Evolutionary conservation across 2,888 invertebrate species (phyloP).

Genomic region (Aporophyla nigra): DNA sequence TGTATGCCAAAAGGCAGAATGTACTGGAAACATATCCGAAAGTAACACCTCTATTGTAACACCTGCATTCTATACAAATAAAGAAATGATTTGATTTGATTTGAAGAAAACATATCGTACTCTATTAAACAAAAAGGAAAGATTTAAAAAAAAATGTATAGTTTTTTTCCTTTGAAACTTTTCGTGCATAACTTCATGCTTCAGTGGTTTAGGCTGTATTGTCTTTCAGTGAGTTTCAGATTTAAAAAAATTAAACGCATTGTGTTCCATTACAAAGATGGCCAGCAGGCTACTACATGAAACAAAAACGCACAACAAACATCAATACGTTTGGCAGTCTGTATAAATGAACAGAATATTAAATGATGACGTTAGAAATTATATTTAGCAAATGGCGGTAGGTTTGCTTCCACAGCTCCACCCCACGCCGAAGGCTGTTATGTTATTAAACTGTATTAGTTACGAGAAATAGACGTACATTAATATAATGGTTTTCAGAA

Average conservation of each 20-base stretch:
- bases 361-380: constrained; percentile 27
- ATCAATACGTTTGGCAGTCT: neutral
- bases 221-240: too few relatives aligned
- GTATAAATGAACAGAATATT: neutral
- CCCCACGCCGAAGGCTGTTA: constrained; percentile 18
- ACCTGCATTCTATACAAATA: too few relatives aligned
- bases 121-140: too few relatives aligned
- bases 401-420: constrained; percentile 2
- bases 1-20: too few relatives aligned
- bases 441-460: constrained; percentile 32
- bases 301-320: neutral
- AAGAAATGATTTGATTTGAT: too few relatives aligned
- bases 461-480: neutral
- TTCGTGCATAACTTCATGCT: neutral
- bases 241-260: neutral
- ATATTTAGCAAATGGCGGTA: constrained; percentile 23
- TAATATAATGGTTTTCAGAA: constrained; percentile 9
- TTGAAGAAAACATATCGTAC: too few relatives aligned
- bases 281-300: neutral
- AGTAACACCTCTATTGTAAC: too few relatives aligned
- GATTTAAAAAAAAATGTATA: too few relatives aligned
- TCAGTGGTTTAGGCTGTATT: neutral
- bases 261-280: neutral
- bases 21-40: too few relatives aligned
- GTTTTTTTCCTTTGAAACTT: neutral